Base-by-base conservation (phyloP, 1,140 invertebrate species). In the Lordiphosa stackelbergi region DNA sequence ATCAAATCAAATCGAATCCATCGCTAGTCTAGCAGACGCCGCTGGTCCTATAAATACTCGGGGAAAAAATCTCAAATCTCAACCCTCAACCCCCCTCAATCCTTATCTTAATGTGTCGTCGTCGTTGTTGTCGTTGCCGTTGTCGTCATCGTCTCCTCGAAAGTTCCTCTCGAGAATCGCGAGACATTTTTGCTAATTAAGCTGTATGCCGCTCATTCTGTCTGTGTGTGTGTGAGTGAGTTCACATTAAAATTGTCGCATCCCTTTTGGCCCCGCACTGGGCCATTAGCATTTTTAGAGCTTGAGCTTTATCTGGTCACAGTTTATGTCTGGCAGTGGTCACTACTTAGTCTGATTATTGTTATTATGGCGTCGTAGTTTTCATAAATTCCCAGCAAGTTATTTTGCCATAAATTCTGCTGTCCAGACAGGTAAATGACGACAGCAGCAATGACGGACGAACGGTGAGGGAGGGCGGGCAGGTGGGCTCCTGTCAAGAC, bases 261-360 rank as follows among this genome's bases (percentile, higher is more conserved):
- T 31, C 28, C 28, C 28, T 31, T 31, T 31, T 31, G 28, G 28
- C 28, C 28, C 28, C 28, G 28, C 28, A 31, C 28, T 31, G 28
- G 28, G 28, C 28, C 28, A 31, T 31, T 31, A 31, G 28, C 28
- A 31, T 31, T 31, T 31, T 31, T 31, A 31, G 28, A 31, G 28
- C 28, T 31, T 31, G 28, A 31, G 28, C 62, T 79, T 75, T 79
- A 81, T 79, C 75, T 79, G 75, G 58, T 56, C 75, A 68, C 54
- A 79, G 75, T 79, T 79, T 75, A 79, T 79, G 75, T 79, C 74
- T 68, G 74, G 77, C 74, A 81, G 77, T 77, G 77, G 77, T 83
- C 77, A 81, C 77, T 83, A 83, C 77, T 81, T 83, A 81, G 77
- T 81, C 77, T 83, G 78, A 83, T 83, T 81, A 81, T 81, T 75